phyloP scores from a whole-genome alignment of 2,888 invertebrate genomes.

The Chirona hameri region DNA sequence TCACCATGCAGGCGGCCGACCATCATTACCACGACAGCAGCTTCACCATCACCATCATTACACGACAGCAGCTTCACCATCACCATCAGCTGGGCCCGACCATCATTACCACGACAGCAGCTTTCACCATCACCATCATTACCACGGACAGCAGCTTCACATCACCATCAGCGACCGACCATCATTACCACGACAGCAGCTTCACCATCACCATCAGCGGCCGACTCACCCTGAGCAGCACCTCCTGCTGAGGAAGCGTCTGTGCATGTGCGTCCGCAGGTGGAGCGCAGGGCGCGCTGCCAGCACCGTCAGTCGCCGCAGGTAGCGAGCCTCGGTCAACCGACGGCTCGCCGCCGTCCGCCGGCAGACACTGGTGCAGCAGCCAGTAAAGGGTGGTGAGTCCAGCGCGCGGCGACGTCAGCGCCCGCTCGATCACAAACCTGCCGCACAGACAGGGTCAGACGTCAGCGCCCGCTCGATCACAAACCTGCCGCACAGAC shows the following conservation, averaged over 20 bases:
- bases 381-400: constrained; percentile 95
- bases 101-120: too few species aligned
- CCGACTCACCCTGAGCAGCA: constrained; percentile 74
- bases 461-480: too few species aligned
- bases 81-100: too few species aligned
- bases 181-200: constrained; percentile 48
- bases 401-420: constrained; percentile 83
- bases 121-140: too few species aligned
- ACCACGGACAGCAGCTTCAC: too few species aligned
- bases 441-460: too few species aligned
- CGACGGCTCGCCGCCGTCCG: constrained; percentile 44
- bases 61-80: too few species aligned
- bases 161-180: too few species aligned
- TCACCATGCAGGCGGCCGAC: too few species aligned
- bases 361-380: constrained; percentile 75
- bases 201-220: constrained; percentile 57
- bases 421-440: constrained; percentile 52
- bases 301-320: constrained; percentile 73
- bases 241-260: constrained; percentile 75
- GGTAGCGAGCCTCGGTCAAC: constrained; percentile 43
- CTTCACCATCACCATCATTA: too few species aligned
- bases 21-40: too few species aligned
- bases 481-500: too few species aligned
- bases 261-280: constrained; percentile 75
- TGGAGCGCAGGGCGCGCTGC: constrained; percentile 77